Base-by-base conservation (phyloP, 2,888 invertebrate species). In the Anoncus sp. region DNA sequence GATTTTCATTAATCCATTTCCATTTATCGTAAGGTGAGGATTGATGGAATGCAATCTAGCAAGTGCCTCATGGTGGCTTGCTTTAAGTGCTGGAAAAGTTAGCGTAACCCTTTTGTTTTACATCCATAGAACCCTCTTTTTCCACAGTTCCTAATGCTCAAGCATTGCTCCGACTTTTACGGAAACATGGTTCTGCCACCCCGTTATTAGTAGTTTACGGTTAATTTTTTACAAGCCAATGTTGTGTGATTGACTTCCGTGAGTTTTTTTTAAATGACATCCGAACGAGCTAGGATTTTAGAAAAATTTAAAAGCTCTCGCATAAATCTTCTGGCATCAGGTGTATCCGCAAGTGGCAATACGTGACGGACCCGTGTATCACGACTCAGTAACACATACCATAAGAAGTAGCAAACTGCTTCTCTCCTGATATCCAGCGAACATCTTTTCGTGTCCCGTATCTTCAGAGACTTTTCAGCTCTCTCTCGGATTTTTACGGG, bases 401-500 rank as follows among this genome's bases (percentile, higher is more conserved):
- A 20, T 55, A 40, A 70, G 55, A 73, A 76, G 65, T 62, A 67
- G 51, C 57, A 74, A 49, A 69, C 55, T 47, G 71, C 40, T 45
- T 53, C 31, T 45, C 35, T 75, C 72, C 5, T 62, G 16, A 27
- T 38, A 49, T 35, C 59, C 49, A 66, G 47, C 22, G 65, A 59
- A 66, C 66, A 72, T 38, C 55, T 47, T 57, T 57, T 49, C 38
- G 18, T 62, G 43, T 24, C 49, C 49, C 62, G 63, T 49, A 69
- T 57, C 43, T 72, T 63, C 35, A 24, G 22, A 76, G 78, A 77
- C 45, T 86, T 85, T 87, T 87, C 83, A 86, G 82, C 83, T 81
- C 75, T 63, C 59, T 57, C 57, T 18, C 66, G 79, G 84, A 86
- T 86, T 82, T 85, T 85, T 84, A 85, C 86, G 85, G 87, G 84